phyloP scores from a whole-genome alignment of 2,888 invertebrate genomes.

The Smittia sp. region DNA sequence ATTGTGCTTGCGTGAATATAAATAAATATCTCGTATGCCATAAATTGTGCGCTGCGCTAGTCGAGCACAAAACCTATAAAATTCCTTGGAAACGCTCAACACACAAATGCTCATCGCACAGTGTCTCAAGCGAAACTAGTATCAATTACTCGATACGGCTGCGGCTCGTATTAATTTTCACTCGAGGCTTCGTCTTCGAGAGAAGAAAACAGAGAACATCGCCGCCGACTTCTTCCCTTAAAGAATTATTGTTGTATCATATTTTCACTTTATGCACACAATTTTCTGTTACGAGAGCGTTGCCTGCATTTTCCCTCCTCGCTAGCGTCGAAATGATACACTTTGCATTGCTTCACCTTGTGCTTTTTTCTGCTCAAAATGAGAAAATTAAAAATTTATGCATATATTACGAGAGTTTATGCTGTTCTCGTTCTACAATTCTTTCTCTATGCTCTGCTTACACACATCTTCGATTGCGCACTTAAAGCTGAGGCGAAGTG shows the following conservation, averaged over 20 bases:
- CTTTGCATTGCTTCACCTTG: not conserved
- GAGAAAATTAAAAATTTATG: not conserved
- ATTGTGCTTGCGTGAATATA: conserved; percentile 34
- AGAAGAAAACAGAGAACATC: too few species aligned
- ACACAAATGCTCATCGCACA: not conserved
- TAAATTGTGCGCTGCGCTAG: not conserved
- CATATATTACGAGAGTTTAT: not conserved
- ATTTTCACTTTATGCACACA: not conserved
- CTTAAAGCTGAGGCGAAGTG: not conserved
- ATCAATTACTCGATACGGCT: conserved; percentile 6
- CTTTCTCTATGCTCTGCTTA: not conserved
- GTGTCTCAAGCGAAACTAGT: not conserved
- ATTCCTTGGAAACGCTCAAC: conserved; percentile 9
- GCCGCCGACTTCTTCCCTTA: not conserved
- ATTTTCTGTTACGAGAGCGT: conserved; percentile 5
- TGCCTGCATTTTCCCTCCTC: conserved; percentile 5
- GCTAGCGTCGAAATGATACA: not conserved
- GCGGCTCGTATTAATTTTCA: not conserved
- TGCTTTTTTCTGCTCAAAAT: not conserved
- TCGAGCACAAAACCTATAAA: conserved; percentile 12
- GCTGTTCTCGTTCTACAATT: not conserved
- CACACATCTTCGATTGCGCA: not conserved
- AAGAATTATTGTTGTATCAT: conserved; percentile 6
- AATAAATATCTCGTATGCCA: not conserved
- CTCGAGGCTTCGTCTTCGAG: not conserved